Conservation (phyloP, 2,113 vertebrate genomes). For the Heteronetta atricapilla region DNA sequence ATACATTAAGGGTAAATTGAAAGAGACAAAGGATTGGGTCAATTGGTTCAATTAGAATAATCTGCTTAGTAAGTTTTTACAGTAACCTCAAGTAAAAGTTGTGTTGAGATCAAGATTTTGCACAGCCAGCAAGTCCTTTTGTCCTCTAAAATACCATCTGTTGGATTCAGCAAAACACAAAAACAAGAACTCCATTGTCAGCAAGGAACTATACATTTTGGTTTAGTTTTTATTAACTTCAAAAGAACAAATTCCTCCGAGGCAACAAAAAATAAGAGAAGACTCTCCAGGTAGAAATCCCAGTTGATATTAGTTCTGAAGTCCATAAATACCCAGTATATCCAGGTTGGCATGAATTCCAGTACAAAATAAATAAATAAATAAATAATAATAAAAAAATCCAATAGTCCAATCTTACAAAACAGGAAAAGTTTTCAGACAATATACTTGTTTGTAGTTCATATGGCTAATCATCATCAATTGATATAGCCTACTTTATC, state of each 20-base stretch:
- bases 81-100: conserved; percentile 7
- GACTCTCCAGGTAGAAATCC: not conserved
- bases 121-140: conserved; percentile 23
- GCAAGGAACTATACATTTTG: not conserved
- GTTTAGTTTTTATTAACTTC: conserved; percentile 18
- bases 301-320: not conserved
- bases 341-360: not conserved
- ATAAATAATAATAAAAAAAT: not conserved
- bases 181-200: not conserved
- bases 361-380: not conserved
- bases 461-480: not conserved
- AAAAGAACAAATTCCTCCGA: not conserved
- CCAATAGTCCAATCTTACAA: not conserved
- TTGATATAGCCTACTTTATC: not conserved
- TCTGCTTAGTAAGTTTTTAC: conserved; percentile 36
- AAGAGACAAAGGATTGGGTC: not conserved
- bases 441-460: not conserved
- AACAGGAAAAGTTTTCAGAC: not conserved
- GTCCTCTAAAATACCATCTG: conserved; percentile 41
- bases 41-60: conserved; percentile 16
- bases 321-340: not conserved
- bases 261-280: not conserved
- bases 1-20: not conserved
- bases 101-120: conserved; percentile 31
- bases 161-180: conserved; percentile 15